These are phyloP conservation scores for Cerastis leucographa DNA, from an alignment of 2,888 invertebrate species.

Conservation along the genomic window DNA sequence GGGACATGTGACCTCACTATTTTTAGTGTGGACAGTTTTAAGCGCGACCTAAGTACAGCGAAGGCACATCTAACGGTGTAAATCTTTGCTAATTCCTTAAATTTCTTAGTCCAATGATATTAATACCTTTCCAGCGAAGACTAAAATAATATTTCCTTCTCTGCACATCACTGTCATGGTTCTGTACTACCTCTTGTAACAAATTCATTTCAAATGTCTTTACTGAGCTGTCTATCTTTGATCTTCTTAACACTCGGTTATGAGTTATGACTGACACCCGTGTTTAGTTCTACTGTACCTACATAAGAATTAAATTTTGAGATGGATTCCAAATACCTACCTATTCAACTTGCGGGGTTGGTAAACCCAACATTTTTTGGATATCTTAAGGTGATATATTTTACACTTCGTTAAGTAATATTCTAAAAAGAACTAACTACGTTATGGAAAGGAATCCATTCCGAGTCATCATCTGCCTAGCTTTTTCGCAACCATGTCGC, in stretches of 20 bases:
- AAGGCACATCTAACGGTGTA: background rate
- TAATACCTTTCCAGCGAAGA: constrained; percentile 38
- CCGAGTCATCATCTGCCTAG: too few species aligned
- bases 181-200: background rate
- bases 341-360: background rate
- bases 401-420: background rate
- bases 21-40: background rate
- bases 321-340: background rate
- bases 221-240: constrained; percentile 51
- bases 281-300: constrained; percentile 2
- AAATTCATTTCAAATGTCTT: constrained; percentile 34
- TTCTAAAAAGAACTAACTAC: too few species aligned
- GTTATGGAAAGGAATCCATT: too few species aligned
- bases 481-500: too few species aligned
- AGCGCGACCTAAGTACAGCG: background rate
- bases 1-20: background rate
- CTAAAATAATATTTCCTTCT: constrained; percentile 34
- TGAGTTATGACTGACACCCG: constrained; percentile 20
- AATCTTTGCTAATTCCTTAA: background rate
- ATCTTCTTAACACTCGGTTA: constrained; percentile 39
- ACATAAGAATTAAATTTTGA: background rate
- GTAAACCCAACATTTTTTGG: background rate
- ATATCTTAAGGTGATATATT: background rate
- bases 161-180: constrained; percentile 35
- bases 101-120: constrained; percentile 19